A percentile compares a stretch with the other conserved stretches of the same genome.
phyloP scores from a whole-genome alignment of 1,140 invertebrate genomes.

The Neodiprion pinetum region DNA sequence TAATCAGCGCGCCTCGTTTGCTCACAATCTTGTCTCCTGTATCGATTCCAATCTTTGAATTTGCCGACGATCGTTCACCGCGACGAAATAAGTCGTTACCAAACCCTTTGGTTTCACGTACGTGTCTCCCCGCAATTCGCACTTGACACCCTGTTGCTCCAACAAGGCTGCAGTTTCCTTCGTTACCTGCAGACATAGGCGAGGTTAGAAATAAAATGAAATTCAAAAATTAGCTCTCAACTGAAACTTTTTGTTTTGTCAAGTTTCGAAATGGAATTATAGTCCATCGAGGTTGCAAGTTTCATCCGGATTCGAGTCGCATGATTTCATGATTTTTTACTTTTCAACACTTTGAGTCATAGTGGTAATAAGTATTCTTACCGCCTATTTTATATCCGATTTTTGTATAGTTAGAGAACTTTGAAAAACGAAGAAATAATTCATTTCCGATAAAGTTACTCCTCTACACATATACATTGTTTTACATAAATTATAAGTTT shows the following conservation, averaged over 20 bases:
- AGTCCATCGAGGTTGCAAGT: no score
- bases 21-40: constrained; percentile 50
- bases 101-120: constrained; percentile 79
- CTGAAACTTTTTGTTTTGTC: neutral
- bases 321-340: neutral
- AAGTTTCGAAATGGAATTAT: no score
- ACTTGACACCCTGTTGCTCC: constrained; percentile 71
- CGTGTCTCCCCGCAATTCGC: constrained; percentile 73
- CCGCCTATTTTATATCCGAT: no score
- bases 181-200: constrained; percentile 65
- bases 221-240: neutral
- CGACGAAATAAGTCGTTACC: constrained; percentile 78
- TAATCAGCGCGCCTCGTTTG: no score
- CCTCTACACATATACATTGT: no score
- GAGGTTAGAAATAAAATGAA: constrained; percentile 15
- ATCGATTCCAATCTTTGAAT: constrained; percentile 37
- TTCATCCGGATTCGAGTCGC: neutral
- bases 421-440: no score
- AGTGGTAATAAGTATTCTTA: no score
- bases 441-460: no score
- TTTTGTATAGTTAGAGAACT: no score
- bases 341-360: constrained; percentile 9
- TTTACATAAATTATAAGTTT: no score
- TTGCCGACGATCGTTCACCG: constrained; percentile 65
- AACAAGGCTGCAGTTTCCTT: constrained; percentile 76